phyloP scores from a whole-genome alignment of 2,113 vertebrate genomes.

The Ciconia stormi region DNA sequence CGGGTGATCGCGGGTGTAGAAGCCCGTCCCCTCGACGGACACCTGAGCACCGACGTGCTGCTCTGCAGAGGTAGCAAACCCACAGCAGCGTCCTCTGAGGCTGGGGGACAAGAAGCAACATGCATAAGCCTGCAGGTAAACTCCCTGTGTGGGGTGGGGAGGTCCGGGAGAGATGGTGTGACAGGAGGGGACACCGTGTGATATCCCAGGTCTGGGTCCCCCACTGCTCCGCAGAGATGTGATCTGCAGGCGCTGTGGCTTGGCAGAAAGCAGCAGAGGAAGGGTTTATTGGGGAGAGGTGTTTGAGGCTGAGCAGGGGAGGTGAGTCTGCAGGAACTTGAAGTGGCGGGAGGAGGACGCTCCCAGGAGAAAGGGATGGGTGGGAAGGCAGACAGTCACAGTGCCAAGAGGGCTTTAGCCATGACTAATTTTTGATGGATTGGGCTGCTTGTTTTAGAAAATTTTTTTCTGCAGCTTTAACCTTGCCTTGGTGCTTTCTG shows the following conservation, averaged over 20 bases:
- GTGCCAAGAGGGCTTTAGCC: background rate
- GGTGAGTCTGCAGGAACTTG: background rate
- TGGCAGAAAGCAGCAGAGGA: background rate
- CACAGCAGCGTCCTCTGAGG: background rate
- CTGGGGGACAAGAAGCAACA: background rate
- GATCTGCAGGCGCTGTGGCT: background rate
- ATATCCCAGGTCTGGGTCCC: background rate
- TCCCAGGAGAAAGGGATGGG: background rate
- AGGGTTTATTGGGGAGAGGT: background rate
- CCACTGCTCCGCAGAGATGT: background rate
- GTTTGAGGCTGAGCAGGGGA: background rate
- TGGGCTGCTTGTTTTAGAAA: background rate
- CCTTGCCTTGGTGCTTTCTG: background rate
- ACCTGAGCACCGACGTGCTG: background rate
- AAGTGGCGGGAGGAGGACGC: background rate
- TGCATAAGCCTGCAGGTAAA: conserved; percentile 57
- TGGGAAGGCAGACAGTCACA: rapidly evolving
- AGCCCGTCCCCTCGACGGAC: rapidly evolving
- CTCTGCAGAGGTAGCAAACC: background rate
- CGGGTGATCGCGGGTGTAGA: background rate
- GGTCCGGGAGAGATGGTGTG: background rate
- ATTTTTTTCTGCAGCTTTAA: background rate
- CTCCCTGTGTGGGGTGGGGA: background rate
- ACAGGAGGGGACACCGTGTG: background rate
- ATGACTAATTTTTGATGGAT: background rate